These are phyloP conservation scores for Chelon labrosus DNA, from an alignment of 2,797 vertebrate species.

Conservation along the genomic window DNA sequence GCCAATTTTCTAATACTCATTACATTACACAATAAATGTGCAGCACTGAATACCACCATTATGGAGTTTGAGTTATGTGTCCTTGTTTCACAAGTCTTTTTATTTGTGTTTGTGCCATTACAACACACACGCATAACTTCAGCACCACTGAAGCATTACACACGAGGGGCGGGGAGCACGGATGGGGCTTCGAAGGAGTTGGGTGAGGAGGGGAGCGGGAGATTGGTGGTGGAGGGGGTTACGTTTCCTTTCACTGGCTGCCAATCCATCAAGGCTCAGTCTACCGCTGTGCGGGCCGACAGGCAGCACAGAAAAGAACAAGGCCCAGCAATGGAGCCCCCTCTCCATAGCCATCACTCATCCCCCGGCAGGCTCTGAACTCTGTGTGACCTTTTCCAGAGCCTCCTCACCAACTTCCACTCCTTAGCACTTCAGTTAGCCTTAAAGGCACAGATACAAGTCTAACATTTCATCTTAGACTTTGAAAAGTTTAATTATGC, in stretches of 20 bases:
- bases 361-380: conserved; percentile 88
- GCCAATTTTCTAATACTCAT: background rate
- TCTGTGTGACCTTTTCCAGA: conserved; percentile 91
- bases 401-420: conserved; percentile 85
- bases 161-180: background rate
- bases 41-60: background rate
- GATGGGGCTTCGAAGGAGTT: conserved; percentile 13
- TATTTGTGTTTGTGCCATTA: conserved; percentile 15
- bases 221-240: conserved; percentile 69
- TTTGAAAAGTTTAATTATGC: conserved; percentile 15
- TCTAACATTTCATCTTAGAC: background rate
- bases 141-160: conserved; percentile 24
- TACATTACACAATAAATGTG: background rate
- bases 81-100: background rate
- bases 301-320: conserved; percentile 89
- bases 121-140: conserved; percentile 30
- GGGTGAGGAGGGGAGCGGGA: conserved; percentile 21
- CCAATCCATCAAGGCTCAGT: conserved; percentile 97
- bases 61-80: background rate
- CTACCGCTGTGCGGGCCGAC: conserved; percentile 93
- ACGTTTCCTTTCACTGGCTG: conserved; percentile 94
- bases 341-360: conserved; percentile 91
- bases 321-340: conserved; percentile 89
- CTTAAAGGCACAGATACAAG: conserved; percentile 66
- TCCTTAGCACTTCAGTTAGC: conserved; percentile 83